These are phyloP conservation scores for Zoanthus gigantus DNA, from an alignment of 92 coral and sea anemone species.

Conservation along the genomic window DNA sequence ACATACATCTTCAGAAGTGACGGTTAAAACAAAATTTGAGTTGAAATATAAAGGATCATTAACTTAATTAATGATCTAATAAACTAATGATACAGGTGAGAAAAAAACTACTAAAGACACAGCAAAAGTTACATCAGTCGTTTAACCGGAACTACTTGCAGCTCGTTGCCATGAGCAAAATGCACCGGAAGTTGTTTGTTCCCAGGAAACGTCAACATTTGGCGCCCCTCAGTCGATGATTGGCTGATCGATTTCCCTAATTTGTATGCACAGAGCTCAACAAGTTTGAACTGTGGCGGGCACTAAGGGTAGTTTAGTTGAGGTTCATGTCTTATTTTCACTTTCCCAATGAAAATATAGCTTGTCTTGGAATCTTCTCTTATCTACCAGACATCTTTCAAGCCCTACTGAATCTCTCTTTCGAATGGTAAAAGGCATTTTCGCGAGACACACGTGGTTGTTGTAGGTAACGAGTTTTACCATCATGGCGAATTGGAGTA, in stretches of 20 bases:
- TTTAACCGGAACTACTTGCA: background rate
- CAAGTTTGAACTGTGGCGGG: slow-evolving; percentile 79
- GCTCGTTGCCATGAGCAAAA: background rate
- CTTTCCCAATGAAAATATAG: background rate
- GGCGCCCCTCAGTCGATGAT: slow-evolving; percentile 73
- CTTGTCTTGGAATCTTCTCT: slow-evolving; percentile 1
- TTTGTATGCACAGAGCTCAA: slow-evolving; percentile 58
- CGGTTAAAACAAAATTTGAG: too few relatives aligned
- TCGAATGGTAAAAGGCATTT: slow-evolving; percentile 44
- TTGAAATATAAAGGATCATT: too few relatives aligned
- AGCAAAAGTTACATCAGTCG: too few relatives aligned
- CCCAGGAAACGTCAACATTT: slow-evolving; percentile 74
- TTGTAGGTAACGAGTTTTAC: slow-evolving; percentile 59
- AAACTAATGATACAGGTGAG: too few relatives aligned
- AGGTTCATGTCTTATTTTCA: slow-evolving; percentile 35
- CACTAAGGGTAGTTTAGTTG: slow-evolving; percentile 46
- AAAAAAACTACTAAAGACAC: too few relatives aligned
- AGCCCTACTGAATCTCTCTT: slow-evolving; percentile 6
- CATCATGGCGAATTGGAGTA: slow-evolving; percentile 83
- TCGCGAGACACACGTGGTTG: slow-evolving; percentile 47
- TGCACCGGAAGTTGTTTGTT: slow-evolving; percentile 42
- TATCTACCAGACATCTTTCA: background rate
- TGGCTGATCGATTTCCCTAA: slow-evolving; percentile 55
- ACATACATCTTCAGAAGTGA: too few relatives aligned
- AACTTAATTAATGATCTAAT: too few relatives aligned